phyloP scores from a whole-genome alignment of 2,113 vertebrate species.

The Argyrosomus japonicus region DNA sequence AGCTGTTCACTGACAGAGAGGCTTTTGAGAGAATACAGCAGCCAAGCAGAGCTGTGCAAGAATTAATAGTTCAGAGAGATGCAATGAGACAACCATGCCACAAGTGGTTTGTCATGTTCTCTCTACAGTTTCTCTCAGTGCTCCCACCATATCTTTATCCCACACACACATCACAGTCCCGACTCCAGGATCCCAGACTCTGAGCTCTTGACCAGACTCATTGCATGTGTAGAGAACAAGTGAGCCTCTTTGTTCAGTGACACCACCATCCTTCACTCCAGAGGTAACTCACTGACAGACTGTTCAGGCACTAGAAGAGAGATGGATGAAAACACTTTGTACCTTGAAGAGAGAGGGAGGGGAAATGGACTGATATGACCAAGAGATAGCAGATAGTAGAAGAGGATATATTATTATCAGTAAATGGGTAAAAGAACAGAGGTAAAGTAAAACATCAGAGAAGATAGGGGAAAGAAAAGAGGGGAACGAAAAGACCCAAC shows the following conservation, averaged over 20 bases:
- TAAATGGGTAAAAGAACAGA: neutral
- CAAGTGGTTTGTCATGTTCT: conserved; percentile 76
- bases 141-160: conserved; percentile 45
- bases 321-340: conserved; percentile 77
- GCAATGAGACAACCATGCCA: conserved; percentile 60
- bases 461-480: conserved; percentile 4
- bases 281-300: conserved; percentile 67
- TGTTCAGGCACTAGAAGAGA: conserved; percentile 54
- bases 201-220: conserved; percentile 40
- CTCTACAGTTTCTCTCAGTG: conserved; percentile 55
- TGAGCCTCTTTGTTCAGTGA: conserved; percentile 70
- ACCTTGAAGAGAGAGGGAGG: conserved; percentile 60
- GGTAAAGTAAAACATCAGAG: conserved; percentile 10
- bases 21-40: conserved; percentile 37
- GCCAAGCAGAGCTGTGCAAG: conserved; percentile 35
- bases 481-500: neutral
- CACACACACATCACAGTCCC: conserved; percentile 41
- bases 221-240: conserved; percentile 60
- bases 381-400: conserved; percentile 47
- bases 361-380: conserved; percentile 60
- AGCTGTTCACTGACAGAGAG: conserved; percentile 47
- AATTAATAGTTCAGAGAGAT: conserved; percentile 66
- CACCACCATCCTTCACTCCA: conserved; percentile 57
- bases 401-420: conserved; percentile 37
- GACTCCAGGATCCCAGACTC: conserved; percentile 49